Evolutionary conservation across 2,888 invertebrate genomes (phyloP).

Genomic region (Argyra leucocephala): DNA sequence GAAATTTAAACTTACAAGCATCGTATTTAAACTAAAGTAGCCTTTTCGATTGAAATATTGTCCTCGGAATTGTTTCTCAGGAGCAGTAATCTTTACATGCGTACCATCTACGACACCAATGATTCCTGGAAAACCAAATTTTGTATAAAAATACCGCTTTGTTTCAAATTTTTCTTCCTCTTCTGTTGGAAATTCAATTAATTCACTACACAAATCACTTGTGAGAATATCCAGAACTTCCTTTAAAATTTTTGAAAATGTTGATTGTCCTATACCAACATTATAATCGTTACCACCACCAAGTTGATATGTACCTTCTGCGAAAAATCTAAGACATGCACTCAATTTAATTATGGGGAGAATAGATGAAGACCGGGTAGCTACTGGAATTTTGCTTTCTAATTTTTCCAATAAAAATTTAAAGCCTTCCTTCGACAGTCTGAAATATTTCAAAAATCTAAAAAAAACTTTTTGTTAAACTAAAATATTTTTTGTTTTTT

Average conservation of each 20-base stretch:
- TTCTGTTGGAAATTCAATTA: conserved; percentile 8
- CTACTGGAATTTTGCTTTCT: background rate
- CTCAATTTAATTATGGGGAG: conserved; percentile 8
- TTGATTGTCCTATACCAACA: conserved; percentile 10
- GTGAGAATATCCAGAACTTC: conserved; percentile 11
- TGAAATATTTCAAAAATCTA: background rate
- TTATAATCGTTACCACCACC: background rate
- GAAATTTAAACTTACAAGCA: no score
- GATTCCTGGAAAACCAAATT: conserved; percentile 8
- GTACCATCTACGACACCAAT: conserved; percentile 5
- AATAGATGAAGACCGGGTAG: background rate
- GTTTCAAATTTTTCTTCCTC: background rate
- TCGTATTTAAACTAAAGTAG: conserved; percentile 12
- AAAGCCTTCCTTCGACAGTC: background rate
- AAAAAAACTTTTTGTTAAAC: background rate
- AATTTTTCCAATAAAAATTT: background rate
- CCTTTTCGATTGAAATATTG: conserved; percentile 14
- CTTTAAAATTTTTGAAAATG: conserved; percentile 11
- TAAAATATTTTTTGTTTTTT: no score
- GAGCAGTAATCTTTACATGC: conserved; percentile 1
- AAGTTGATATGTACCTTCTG: conserved; percentile 10
- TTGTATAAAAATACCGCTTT: background rate
- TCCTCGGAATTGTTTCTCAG: background rate
- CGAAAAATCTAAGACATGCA: conserved; percentile 8
- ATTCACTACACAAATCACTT: background rate